These are phyloP conservation scores for Drosophila testacea DNA, from an alignment of 2,888 invertebrate species.

Conservation along the genomic window DNA sequence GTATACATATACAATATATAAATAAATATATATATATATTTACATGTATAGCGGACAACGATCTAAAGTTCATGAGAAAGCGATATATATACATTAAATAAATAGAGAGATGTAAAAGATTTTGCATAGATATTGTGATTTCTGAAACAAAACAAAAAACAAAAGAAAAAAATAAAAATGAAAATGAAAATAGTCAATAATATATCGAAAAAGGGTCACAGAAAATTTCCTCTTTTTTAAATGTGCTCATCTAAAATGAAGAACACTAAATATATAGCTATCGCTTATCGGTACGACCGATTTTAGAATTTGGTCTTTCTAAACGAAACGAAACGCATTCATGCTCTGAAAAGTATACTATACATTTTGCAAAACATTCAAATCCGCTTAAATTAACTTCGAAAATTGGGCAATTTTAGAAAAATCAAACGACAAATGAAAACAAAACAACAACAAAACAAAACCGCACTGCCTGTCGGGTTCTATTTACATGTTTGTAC, in stretches of 20 bases:
- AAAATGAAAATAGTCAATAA: conserved; percentile 33
- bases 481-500: conserved; percentile 23
- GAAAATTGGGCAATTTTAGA: background rate
- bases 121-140: conserved; percentile 74
- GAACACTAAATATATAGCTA: conserved; percentile 38
- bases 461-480: conserved; percentile 51
- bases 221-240: conserved; percentile 22
- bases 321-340: background rate
- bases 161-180: conserved; percentile 50
- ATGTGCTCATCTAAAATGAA: conserved; percentile 28
- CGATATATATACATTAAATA: conserved; percentile 35
- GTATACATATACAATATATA: conserved; percentile 23
- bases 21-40: conserved; percentile 48
- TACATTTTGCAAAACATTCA: background rate
- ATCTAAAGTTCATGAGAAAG: conserved; percentile 53
- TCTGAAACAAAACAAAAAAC: conserved; percentile 37
- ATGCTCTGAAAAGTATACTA: conserved; percentile 2
- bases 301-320: conserved; percentile 4
- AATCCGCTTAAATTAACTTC: background rate
- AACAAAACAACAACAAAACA: conserved; percentile 3
- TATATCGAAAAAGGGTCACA: conserved; percentile 30
- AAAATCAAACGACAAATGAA: conserved; percentile 1
- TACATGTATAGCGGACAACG: conserved; percentile 68
- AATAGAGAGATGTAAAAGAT: conserved; percentile 56
- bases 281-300: conserved; percentile 31